Conservation (phyloP, 2,113 vertebrate genomes). For the Puntigrus tetrazona region DNA sequence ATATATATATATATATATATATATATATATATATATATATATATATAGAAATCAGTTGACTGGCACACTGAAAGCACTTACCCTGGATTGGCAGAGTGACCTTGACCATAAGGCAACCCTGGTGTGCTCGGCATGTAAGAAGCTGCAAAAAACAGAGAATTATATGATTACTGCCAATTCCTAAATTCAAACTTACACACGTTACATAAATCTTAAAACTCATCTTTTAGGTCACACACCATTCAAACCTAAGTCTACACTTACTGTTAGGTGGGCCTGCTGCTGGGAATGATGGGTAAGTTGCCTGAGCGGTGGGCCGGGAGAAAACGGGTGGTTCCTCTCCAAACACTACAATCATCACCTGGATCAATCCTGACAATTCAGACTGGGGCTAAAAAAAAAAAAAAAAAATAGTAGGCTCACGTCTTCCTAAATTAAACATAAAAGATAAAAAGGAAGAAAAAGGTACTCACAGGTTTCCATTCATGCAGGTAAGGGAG, state of each 20-base stretch:
- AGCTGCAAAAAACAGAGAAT: slow-evolving; percentile 36
- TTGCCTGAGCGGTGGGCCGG: slow-evolving; percentile 83
- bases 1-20: too few species aligned
- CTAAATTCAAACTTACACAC: not conserved
- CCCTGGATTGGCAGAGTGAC: slow-evolving; percentile 49
- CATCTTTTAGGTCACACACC: too few species aligned
- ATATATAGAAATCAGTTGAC: not conserved
- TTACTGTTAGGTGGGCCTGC: slow-evolving; percentile 92
- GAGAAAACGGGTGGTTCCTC: slow-evolving; percentile 98
- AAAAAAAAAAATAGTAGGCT: not conserved
- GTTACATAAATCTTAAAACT: not conserved
- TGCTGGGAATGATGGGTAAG: slow-evolving; percentile 87
- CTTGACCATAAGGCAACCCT: slow-evolving; percentile 49
- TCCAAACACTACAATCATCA: slow-evolving; percentile 97
- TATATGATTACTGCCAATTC: not conserved
- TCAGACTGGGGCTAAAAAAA: slow-evolving; percentile 88
- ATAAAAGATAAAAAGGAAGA: not conserved
- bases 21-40: too few species aligned
- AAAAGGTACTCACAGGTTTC: slow-evolving; percentile 85
- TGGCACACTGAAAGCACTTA: slow-evolving; percentile 20
- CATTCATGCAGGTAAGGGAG: slow-evolving; percentile 97
- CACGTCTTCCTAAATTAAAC: not conserved
- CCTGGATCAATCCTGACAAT: slow-evolving; percentile 91
- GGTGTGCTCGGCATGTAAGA: slow-evolving; percentile 46
- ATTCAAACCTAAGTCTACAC: slow-evolving; percentile 55